Conservation (phyloP, 2,797 vertebrate genomes). For the Sebastes miniatus region DNA sequence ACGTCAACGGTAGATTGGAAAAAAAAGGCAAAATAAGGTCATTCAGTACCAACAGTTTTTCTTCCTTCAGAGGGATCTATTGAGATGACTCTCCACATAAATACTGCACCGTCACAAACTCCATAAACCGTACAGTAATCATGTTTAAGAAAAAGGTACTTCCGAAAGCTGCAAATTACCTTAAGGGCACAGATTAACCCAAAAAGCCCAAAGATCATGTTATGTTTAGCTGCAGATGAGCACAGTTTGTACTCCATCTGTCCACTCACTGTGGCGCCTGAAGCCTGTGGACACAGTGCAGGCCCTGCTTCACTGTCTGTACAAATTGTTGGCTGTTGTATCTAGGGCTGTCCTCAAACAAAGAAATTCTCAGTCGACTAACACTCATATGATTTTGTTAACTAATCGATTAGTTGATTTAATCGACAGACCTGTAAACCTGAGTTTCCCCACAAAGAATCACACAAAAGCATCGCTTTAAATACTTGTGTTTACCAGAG, state of each 20-base stretch:
- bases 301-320: not conserved
- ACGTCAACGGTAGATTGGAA: not conserved
- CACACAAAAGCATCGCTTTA: too few species aligned
- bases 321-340: not conserved
- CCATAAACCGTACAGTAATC: not conserved
- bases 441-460: too few species aligned
- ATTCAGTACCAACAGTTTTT: not conserved
- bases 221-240: not conserved
- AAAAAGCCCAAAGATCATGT: conserved; percentile 17
- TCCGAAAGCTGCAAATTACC: not conserved
- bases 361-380: too few species aligned
- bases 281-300: not conserved
- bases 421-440: too few species aligned
- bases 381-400: too few species aligned
- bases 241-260: not conserved
- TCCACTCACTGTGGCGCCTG: not conserved
- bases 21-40: not conserved
- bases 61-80: not conserved
- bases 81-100: not conserved
- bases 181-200: not conserved
- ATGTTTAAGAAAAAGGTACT: not conserved
- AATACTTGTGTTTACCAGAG: too few species aligned
- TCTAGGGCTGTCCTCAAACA: too few species aligned
- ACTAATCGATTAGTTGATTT: too few species aligned
- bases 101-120: not conserved